phyloP scores from a whole-genome alignment of 2,888 invertebrate genomes.

The Cartodere bifasciata region DNA sequence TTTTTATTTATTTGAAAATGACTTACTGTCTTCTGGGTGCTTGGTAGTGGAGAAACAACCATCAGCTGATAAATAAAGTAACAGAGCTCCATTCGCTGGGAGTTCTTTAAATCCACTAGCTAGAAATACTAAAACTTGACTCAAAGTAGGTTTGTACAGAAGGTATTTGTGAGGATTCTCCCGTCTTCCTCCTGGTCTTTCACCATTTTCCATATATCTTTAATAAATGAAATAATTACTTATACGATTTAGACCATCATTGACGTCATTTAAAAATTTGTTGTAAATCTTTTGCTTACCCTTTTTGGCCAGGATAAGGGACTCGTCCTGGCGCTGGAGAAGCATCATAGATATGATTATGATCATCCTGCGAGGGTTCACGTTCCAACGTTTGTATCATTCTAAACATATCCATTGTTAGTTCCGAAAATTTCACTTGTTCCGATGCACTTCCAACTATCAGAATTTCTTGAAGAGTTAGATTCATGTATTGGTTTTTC shows the following conservation, averaged over 20 bases:
- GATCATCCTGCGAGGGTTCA: constrained; percentile 78
- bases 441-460: constrained; percentile 88
- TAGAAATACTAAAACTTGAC: constrained; percentile 86
- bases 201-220: constrained; percentile 55
- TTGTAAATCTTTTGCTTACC: constrained; percentile 19
- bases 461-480: constrained; percentile 84
- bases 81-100: constrained; percentile 77
- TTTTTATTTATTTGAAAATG: too few species aligned
- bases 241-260: background rate
- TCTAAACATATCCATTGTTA: constrained; percentile 96
- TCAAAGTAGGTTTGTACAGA: constrained; percentile 87
- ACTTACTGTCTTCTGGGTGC: constrained; percentile 80
- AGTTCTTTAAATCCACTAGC: constrained; percentile 88
- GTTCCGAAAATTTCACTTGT: constrained; percentile 92
- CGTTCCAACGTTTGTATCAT: constrained; percentile 91
- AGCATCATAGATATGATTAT: constrained; percentile 58
- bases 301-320: constrained; percentile 38
- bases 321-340: constrained; percentile 57
- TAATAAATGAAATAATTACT: constrained; percentile 2
- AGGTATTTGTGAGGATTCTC: constrained; percentile 96
- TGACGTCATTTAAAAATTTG: background rate
- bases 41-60: constrained; percentile 72
- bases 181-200: constrained; percentile 44
- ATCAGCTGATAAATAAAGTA: constrained; percentile 90
- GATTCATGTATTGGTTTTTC: constrained; percentile 71